phyloP scores from a whole-genome alignment of 2,113 vertebrate genomes.

The Actenoides hombroni region DNA sequence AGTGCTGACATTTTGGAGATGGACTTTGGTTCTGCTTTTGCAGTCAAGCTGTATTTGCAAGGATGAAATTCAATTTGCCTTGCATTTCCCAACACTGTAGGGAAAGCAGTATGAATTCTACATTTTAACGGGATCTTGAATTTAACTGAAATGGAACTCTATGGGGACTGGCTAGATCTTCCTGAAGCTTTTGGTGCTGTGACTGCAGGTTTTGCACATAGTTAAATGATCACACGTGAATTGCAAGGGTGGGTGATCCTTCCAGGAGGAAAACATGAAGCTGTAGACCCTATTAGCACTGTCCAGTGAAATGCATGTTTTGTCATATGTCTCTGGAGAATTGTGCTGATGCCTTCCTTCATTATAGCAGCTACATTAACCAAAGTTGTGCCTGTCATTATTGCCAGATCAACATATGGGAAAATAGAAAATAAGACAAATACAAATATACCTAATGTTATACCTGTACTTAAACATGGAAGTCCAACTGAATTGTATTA shows the following conservation, averaged over 20 bases:
- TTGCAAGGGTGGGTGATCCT: not conserved
- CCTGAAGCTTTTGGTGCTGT: not conserved
- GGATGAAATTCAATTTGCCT: conserved; percentile 20
- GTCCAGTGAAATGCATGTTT: not conserved
- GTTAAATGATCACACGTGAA: accelerated
- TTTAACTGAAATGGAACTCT: not conserved
- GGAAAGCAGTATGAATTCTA: not conserved
- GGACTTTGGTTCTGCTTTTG: conserved; percentile 4
- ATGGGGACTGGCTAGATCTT: not conserved
- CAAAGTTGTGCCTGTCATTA: not conserved
- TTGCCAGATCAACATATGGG: not conserved
- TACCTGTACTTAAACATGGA: not conserved
- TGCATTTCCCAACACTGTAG: not conserved
- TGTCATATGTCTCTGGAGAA: not conserved
- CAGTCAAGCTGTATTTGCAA: not conserved
- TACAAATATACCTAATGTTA: not conserved
- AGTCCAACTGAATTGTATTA: not conserved
- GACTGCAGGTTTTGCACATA: not conserved
- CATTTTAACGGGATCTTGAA: not conserved
- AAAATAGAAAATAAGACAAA: not conserved
- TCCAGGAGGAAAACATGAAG: not conserved
- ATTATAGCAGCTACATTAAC: not conserved
- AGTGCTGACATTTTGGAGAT: not conserved
- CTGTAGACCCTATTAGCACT: not conserved
- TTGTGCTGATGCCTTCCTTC: not conserved